These are phyloP conservation scores for Ibidorhyncha struthersii DNA, from an alignment of 2,113 vertebrate genomes.

Conservation along the genomic window DNA sequence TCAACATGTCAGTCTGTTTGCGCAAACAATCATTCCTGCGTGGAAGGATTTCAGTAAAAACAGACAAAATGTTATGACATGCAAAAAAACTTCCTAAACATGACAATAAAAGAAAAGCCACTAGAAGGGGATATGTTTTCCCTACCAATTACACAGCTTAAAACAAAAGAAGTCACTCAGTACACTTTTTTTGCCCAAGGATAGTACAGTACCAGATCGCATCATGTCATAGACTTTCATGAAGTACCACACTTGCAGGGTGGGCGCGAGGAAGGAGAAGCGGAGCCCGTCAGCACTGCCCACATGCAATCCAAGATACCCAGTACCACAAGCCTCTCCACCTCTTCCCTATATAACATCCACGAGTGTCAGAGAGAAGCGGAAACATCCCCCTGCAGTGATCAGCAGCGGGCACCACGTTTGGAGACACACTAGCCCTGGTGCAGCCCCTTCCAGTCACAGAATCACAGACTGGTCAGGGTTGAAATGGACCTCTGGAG, in stretches of 20 bases:
- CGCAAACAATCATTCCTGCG: slow-evolving; percentile 67
- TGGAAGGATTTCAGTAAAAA: slow-evolving; percentile 73
- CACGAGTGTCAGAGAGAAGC: background rate
- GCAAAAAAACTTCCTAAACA: slow-evolving; percentile 50
- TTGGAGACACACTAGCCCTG: background rate
- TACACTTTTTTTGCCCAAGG: background rate
- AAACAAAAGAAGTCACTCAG: slow-evolving; percentile 36
- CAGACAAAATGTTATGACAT: slow-evolving; percentile 79
- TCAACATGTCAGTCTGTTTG: slow-evolving; percentile 75
- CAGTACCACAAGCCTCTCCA: background rate
- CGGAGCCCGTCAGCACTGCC: background rate
- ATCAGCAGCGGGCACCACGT: background rate
- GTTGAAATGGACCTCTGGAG: background rate
- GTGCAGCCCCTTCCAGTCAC: background rate
- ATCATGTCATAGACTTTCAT: background rate
- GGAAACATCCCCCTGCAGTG: background rate
- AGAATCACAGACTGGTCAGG: background rate
- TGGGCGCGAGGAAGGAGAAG: rapidly evolving
- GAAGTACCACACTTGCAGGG: background rate
- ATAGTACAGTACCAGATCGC: background rate
- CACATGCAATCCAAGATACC: background rate
- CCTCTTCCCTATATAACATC: background rate
- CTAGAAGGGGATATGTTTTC: slow-evolving; percentile 55
- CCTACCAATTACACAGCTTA: slow-evolving; percentile 33
- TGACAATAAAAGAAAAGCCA: slow-evolving; percentile 46